Evolutionary conservation across 2,888 invertebrate genomes (phyloP), one percentile per base, ranked within the genome.

Genomic region (Drosophila villosipedis): DNA sequence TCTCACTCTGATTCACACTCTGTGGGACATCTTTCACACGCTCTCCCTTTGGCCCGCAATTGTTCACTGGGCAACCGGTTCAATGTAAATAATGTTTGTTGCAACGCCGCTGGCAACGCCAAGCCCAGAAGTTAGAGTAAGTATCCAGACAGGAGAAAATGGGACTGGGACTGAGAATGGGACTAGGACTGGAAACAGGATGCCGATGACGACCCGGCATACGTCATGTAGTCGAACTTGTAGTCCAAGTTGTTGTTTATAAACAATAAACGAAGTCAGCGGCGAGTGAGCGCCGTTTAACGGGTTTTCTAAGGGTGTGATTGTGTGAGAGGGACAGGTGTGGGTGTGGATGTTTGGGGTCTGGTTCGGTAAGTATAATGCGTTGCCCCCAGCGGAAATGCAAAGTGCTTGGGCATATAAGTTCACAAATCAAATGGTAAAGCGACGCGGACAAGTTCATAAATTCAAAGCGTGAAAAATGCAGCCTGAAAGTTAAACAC

Each of bases 211-310:
- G 87, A 75, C 77, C 85, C 74, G 76, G 85, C 83, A 78, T 88
- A 83, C 83, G 85, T 84, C 90, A 86, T 71, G 64, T 47, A 70
- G 70, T 64, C 75, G 59, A 76, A 73, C 74, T 75, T 82, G 76
- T 79, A 76, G 70, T 69, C 61, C 49, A 76, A 79, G 80, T 76
- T 85, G 82, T 91, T 89, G 90, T 90, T 90, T 90, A 90, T 90
- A 90, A 87, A 90, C 91, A 91, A 82, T 90, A 90, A 90, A 90
- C 90, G 84, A 89, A 80, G 70, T 76, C 58, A 62, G 58, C 47
- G 64, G 59, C 65, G 55, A 68, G 43, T 67, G 64, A 64, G 58
- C 68, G 66, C 78, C 74, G 68, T 63, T 55, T 55, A 61, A 68
- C 19, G 59, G 43, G 37, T 28, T 4, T 37, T 12, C 35, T 35